Percentiles rank a stretch among this genome's conserved stretches.
Evolutionary conservation across 2,888 invertebrate genomes (phyloP).

Genomic region (Drosophila rubida): DNA sequence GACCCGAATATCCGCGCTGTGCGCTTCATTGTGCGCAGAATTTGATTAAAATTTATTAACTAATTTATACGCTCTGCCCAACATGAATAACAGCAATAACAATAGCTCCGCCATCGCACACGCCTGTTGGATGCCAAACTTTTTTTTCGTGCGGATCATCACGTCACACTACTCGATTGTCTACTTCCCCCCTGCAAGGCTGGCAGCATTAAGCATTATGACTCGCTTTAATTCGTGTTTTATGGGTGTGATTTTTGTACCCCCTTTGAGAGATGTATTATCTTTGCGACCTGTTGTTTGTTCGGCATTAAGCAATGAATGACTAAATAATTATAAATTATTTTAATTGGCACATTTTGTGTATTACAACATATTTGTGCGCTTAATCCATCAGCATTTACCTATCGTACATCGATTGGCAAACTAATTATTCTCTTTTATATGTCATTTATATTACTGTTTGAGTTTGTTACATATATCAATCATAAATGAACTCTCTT

Average conservation of each 20-base stretch:
- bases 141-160: slow-evolving; percentile 23
- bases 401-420: not conserved
- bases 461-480: not conserved
- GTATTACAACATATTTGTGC: not conserved
- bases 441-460: not conserved
- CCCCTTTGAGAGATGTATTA: not conserved
- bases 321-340: not conserved
- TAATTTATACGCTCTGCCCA: slow-evolving; percentile 57
- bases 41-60: slow-evolving; percentile 80
- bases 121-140: slow-evolving; percentile 28
- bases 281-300: slow-evolving; percentile 1
- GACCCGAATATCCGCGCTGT: slow-evolving; percentile 46
- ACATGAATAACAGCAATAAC: slow-evolving; percentile 39
- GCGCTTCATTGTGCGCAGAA: slow-evolving; percentile 46
- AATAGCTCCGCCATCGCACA: slow-evolving; percentile 34
- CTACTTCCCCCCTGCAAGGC: slow-evolving; percentile 9
- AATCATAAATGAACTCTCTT: not conserved
- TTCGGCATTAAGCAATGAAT: slow-evolving; percentile 3
- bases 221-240: slow-evolving; percentile 22
- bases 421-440: not conserved
- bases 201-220: slow-evolving; percentile 36
- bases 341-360: not conserved
- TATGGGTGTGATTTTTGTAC: slow-evolving; percentile 32
- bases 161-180: not conserved
- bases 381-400: not conserved